Evolutionary conservation across 2,888 invertebrate genomes (phyloP).

Genomic region (Chelonus formosanus): DNA sequence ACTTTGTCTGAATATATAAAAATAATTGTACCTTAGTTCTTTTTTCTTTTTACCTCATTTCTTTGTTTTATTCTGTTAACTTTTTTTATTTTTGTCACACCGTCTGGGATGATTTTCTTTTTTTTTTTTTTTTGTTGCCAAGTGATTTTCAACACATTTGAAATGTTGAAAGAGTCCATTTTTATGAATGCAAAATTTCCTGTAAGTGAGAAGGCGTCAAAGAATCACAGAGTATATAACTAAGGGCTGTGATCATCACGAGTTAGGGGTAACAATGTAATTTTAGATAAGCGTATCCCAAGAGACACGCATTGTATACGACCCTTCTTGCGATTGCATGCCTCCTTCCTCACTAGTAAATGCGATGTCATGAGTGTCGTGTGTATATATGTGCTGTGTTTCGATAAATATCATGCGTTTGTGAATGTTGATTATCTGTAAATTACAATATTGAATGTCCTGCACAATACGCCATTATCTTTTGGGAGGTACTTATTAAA

Average conservation of each 20-base stretch:
- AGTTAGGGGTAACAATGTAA: constrained; percentile 62
- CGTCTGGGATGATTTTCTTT: too few relatives aligned
- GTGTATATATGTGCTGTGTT: background rate
- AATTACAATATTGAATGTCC: too few relatives aligned
- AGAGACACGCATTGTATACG: constrained; percentile 60
- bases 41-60: constrained; percentile 17
- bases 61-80: background rate
- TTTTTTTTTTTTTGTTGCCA: too few relatives aligned
- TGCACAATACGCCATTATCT: too few relatives aligned
- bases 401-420: background rate
- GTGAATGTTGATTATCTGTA: too few relatives aligned
- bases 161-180: too few relatives aligned
- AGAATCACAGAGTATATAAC: constrained; percentile 11
- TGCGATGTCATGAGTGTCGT: background rate
- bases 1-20: constrained; percentile 35
- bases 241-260: constrained; percentile 9
- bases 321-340: constrained; percentile 35
- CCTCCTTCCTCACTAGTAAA: background rate
- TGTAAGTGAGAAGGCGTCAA: background rate
- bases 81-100: too few relatives aligned
- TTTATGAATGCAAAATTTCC: too few relatives aligned
- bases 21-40: constrained; percentile 30
- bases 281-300: constrained; percentile 65
- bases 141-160: too few relatives aligned
- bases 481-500: too few relatives aligned